Conservation (phyloP, 2,113 vertebrate genomes). For the Perognathus longimembris region DNA sequence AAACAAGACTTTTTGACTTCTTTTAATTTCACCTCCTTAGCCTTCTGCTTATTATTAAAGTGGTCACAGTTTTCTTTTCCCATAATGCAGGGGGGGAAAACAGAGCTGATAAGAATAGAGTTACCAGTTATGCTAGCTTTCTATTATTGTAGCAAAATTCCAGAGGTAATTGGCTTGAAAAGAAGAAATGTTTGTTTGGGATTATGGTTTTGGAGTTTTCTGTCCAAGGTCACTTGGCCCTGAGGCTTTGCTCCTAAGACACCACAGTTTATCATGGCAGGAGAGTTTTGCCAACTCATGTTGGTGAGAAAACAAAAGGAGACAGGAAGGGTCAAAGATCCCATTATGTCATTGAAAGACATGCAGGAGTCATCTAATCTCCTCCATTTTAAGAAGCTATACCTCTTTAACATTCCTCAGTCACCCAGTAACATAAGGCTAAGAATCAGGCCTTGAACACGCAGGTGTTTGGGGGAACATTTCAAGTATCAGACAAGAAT, state of each 20-base stretch:
- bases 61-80: neutral
- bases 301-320: neutral
- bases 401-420: neutral
- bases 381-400: neutral
- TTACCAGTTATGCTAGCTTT: neutral
- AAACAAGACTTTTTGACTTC: neutral
- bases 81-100: neutral
- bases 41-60: neutral
- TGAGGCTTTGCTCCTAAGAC: too few species aligned
- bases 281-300: neutral
- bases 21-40: neutral
- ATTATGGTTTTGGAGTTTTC: neutral
- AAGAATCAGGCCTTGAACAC: neutral
- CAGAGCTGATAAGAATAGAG: neutral
- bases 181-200: neutral
- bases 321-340: neutral
- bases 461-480: neutral
- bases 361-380: neutral
- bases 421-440: neutral
- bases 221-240: neutral
- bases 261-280: neutral
- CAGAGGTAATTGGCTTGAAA: neutral
- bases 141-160: neutral
- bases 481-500: neutral
- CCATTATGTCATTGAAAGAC: neutral